These are phyloP conservation scores for Drosophila insularis DNA, from an alignment of 1,140 invertebrate genomes.

Conservation along the genomic window DNA sequence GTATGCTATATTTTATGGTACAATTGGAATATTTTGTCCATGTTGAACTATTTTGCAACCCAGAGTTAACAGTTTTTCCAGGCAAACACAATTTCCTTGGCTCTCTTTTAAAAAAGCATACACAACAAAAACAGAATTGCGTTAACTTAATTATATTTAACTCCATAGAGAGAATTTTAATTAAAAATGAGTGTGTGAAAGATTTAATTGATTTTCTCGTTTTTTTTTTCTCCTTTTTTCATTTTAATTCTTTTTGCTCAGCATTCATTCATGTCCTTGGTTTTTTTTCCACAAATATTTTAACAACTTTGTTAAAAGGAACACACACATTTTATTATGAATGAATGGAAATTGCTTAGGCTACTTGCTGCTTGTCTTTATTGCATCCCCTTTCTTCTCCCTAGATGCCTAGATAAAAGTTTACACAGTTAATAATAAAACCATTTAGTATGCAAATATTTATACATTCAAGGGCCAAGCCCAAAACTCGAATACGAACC, in stretches of 20 bases:
- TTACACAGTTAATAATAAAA: constrained; percentile 78
- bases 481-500: not conserved
- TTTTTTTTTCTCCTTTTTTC: not conserved
- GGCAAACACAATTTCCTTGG: not conserved
- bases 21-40: not conserved
- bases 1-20: not conserved
- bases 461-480: constrained; percentile 30
- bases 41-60: not conserved
- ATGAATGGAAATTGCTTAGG: constrained; percentile 5
- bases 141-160: constrained; percentile 69
- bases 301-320: constrained; percentile 67
- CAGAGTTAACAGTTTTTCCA: not conserved
- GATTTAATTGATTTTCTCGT: constrained; percentile 63
- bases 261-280: not conserved
- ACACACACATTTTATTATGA: constrained; percentile 9
- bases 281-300: constrained; percentile 58
- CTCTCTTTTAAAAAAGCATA: constrained; percentile 10
- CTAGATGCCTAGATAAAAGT: constrained; percentile 45
- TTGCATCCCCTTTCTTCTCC: not conserved
- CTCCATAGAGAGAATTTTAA: constrained; percentile 63
- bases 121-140: constrained; percentile 33
- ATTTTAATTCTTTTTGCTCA: not conserved
- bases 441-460: constrained; percentile 80
- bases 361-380: constrained; percentile 5
- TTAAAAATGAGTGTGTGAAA: constrained; percentile 65